Base-by-base conservation (phyloP, 2,888 invertebrate species). In the Onthophagus sagittarius region DNA sequence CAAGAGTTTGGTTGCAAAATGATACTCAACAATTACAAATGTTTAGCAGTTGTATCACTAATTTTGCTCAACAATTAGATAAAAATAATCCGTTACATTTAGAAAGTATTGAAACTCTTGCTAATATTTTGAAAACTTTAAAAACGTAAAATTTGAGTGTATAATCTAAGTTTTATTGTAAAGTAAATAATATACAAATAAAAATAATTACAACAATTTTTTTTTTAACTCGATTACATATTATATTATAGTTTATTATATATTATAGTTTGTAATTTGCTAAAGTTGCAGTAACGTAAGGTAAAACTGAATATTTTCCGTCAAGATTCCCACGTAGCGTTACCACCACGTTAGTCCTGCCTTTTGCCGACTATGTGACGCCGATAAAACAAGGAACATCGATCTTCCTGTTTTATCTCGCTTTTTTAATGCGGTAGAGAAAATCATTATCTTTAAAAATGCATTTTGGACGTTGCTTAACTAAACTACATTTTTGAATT, bases 191-290 rank as follows among this genome's bases (percentile, higher is more conserved):
- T 15, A 70, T 5, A 15, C 0, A 53, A 39, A 32, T 64, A 71
- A 39, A 23, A 53, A 53, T 9, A 53, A 53, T 7, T 53, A 53
- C 39, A 23, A 3, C 23, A 23, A 23, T 23, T 23, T 53, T 53
- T 9, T 62, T 62, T 62, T 53, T 5, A 13, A 39, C 15, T 6
- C 23, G 15, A 14, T 63, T 77, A 79, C 97, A 97, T 91, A 83
- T 97, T 97, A 15, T 89, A 85, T 84, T 96, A 97, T 13, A 92
- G 89, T 79, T 89, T 86, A 74, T n/a, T n/a, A n/a, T n/a, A n/a
- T n/a, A n/a, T n/a, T n/a, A n/a, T n/a, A n/a, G n/a, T n/a, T n/a
- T n/a, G n/a, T n/a, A n/a, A n/a, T n/a, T n/a, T n/a, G n/a, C n/a
- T n/a, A n/a, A n/a, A n/a, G n/a, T n/a, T n/a, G n/a, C n/a, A n/a